Evolutionary conservation across 2,113 vertebrate species (phyloP), one percentile per base, ranked within the genome.

Genomic region (Grammomys dolichurus): DNA sequence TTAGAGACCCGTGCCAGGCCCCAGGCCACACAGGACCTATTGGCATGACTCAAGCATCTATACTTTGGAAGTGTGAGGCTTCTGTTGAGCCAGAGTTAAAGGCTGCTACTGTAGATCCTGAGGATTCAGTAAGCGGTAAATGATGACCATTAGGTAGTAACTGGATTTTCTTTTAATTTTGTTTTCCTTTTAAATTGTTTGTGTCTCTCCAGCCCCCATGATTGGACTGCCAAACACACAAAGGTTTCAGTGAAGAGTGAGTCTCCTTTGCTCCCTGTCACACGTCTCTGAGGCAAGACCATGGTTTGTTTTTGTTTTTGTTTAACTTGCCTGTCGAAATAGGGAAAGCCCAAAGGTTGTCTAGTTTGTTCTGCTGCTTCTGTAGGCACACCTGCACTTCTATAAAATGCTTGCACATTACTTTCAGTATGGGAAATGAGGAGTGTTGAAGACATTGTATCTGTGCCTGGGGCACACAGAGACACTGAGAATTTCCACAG

Each of bases 161-260:
- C 58, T 46, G 9, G 48, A 7, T 36, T 46, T 6, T 78, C 5
- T 5, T 69, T 70, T 63, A 26, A 26, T 7, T 33, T 67, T 76
- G 31, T 93, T 81, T 54, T 7, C 3, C 60, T 72, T 67, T 85
- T 82, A 22, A 65, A 26, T 54, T 67, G 43, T 22, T 63, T 88
- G 58, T n/a, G 69, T 54, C 17, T 40, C 14, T 13, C 33, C 67
- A 75, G 67, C 51, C 1, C 3, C 36, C 12, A 72, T 67, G 70
- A 24, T 78, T 90, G 10, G n/a, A 87, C 90, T 90, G 60, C 69
- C 93, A 95, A n/a, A 48, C 31, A 87, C 17, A 86, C 60, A 67
- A 91, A 91, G 16, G 1, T 1, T 43, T 89, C 33, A 58, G 24
- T 70, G 36, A 77, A 90, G 92, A 94, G 19, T 36, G 20, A 43